phyloP scores from a whole-genome alignment of 2,888 invertebrate genomes.

The Xestia sexstrigata region DNA sequence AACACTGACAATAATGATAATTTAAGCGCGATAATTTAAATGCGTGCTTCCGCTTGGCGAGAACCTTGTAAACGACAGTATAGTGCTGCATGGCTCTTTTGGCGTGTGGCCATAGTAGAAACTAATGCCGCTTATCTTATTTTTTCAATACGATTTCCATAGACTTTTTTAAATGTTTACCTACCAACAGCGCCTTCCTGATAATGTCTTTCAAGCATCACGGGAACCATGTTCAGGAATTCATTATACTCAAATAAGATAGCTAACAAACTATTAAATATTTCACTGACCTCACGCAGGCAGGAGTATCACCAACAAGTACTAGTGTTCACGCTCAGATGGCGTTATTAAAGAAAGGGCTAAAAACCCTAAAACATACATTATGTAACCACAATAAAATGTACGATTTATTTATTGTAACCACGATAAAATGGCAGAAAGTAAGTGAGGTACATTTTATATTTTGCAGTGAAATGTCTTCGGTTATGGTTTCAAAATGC shows the following conservation, averaged over 20 bases:
- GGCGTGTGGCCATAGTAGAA: not conserved
- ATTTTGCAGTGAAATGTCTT: not conserved
- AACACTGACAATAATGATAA: too few relatives aligned
- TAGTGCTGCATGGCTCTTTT: not conserved
- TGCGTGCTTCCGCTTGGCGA: not conserved
- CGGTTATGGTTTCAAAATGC: not conserved
- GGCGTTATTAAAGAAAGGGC: not conserved
- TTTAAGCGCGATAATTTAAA: too few relatives aligned
- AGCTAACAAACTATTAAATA: not conserved
- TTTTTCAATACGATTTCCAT: not conserved
- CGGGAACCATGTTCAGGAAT: not conserved
- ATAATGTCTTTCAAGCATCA: not conserved
- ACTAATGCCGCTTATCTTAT: not conserved
- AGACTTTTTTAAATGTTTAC: not conserved
- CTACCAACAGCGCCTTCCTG: not conserved
- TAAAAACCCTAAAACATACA: not conserved
- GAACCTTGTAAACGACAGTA: not conserved
- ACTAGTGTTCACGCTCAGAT: not conserved
- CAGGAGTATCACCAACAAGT: not conserved
- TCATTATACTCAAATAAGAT: not conserved
- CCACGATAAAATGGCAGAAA: not conserved
- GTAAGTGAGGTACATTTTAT: not conserved
- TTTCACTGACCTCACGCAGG: not conserved
- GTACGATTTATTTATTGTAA: not conserved
- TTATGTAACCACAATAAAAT: not conserved